These are phyloP conservation scores for Apodemia mormo DNA, from an alignment of 2,888 invertebrate genomes.

Conservation along the genomic window DNA sequence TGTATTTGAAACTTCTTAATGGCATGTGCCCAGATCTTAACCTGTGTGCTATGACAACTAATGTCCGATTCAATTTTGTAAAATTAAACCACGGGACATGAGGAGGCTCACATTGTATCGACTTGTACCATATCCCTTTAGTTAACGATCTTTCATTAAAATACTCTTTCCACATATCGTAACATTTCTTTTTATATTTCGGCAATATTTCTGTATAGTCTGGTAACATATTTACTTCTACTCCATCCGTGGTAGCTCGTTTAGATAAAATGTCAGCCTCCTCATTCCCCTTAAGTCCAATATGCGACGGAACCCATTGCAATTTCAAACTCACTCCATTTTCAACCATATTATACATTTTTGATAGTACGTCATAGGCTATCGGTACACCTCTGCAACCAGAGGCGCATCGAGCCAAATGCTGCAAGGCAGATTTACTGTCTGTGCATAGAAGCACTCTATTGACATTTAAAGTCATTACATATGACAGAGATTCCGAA, in stretches of 20 bases:
- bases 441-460: not conserved
- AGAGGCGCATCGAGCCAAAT: not conserved
- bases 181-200: not conserved
- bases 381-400: not conserved
- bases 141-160: not conserved
- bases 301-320: not conserved
- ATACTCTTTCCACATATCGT: not conserved
- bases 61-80: not conserved
- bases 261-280: not conserved
- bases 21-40: not conserved
- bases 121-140: not conserved
- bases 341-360: not conserved
- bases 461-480: not conserved
- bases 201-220: not conserved
- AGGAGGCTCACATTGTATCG: not conserved
- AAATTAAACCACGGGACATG: not conserved
- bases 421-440: not conserved
- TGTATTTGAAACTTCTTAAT: not conserved
- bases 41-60: constrained; percentile 2
- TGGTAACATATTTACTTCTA: not conserved
- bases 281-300: not conserved
- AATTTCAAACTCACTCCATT: not conserved
- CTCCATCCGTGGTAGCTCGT: not conserved
- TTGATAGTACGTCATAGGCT: not conserved
- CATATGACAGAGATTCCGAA: not conserved